Conservation (phyloP, 2,888 invertebrate genomes). For the Lottia scabra region DNA sequence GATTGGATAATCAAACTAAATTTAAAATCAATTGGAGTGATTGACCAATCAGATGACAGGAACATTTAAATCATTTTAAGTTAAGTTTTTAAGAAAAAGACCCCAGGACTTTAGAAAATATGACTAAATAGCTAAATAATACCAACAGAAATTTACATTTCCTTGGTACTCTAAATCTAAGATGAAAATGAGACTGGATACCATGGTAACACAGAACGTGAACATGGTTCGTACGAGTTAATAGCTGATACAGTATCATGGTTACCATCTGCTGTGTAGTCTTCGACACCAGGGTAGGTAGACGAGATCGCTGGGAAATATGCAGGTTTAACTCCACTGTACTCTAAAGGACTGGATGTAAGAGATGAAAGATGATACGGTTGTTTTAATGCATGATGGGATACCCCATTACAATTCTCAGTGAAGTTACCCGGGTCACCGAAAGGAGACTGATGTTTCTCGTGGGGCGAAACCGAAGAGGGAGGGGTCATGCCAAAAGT, state of each 20-base stretch:
- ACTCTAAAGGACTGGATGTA: neutral
- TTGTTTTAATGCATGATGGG: slow-evolving; percentile 10
- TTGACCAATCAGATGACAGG: too few relatives aligned
- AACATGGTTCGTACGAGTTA: slow-evolving; percentile 33
- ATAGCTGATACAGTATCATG: slow-evolving; percentile 22
- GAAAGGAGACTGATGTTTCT: slow-evolving; percentile 73
- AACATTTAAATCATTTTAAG: too few relatives aligned
- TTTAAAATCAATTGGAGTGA: too few relatives aligned
- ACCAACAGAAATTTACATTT: too few relatives aligned
- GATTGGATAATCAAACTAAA: too few relatives aligned
- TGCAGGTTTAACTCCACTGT: neutral
- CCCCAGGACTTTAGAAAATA: too few relatives aligned
- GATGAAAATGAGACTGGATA: slow-evolving; percentile 26
- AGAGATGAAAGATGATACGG: slow-evolving; percentile 6
- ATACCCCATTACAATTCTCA: slow-evolving; percentile 9
- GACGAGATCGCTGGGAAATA: slow-evolving; percentile 18
- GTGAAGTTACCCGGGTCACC: slow-evolving; percentile 16
- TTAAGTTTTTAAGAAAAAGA: too few relatives aligned
- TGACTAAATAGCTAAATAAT: too few relatives aligned
- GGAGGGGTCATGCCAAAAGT: slow-evolving; percentile 91
- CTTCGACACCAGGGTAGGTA: slow-evolving; percentile 2
- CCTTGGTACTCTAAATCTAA: neutral
- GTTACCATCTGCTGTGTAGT: slow-evolving; percentile 25
- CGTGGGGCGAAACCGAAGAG: slow-evolving; percentile 94
- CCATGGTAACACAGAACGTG: slow-evolving; percentile 36